Evolutionary conservation across 2,113 vertebrate genomes (phyloP), one percentile per base, ranked within the genome.

Genomic region (Camelus bactrianus): DNA sequence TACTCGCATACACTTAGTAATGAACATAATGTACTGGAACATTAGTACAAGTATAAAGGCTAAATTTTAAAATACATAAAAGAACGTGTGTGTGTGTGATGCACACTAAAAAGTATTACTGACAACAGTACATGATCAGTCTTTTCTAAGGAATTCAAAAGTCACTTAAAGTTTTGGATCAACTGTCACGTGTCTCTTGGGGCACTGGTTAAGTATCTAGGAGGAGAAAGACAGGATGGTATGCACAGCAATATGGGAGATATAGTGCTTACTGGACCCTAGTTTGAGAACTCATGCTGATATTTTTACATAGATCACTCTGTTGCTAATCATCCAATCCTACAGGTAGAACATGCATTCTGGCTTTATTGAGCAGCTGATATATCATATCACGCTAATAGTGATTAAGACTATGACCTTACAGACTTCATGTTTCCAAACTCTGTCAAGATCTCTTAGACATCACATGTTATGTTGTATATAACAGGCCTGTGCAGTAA

Each of bases 61-160:
- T 30, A 65, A 85, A 73, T 46, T 80, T 35, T 54, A 89, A 56
- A 94, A 94, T 69, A 65, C 48, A 30, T 15, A 60, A 79, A 95
- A 91, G 17, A 24, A 77, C 65, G 4, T 67, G 30, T 69, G 26
- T 54, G 32, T 88, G 48, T 77, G 4, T 60, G 17, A 48, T 62
- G 32, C 9, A 82, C 10, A 73, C 10, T 73, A 58, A 26, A 91
- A 94, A 65, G 19, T 62, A 3, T 90, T 64, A 89, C 7, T 56
- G 7, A 56, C 46, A 82, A 64, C 28, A 77, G 2, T 62, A n/a
- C 15, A 67, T 67, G 19, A 70, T 72, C 42, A 38, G 14, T 35
- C 28, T 91, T 22, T 50, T 83, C 28, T 46, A 84, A 84, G 30
- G n/a, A 64, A 84, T 3, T 81, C 24, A 10, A 92, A 81, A 65